Evolutionary conservation across 2,888 invertebrate species (phyloP), one percentile per base, ranked within the genome.

Genomic region (Pseudanteris insignis): DNA sequence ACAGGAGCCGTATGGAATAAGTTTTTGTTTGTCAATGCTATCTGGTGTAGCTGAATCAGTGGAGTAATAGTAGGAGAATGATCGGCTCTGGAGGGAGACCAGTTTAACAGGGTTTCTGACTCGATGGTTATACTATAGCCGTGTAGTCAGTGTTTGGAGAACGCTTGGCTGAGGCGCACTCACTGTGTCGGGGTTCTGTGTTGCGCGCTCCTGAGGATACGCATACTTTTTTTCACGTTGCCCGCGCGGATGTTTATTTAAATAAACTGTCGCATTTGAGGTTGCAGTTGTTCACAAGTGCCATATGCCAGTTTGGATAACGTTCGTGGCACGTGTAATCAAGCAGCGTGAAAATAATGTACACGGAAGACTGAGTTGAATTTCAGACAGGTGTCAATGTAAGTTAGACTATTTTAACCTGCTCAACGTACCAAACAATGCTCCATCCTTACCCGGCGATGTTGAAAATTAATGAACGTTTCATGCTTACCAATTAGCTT

Each of bases 381-480:
- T 51, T 54, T 38, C 53, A 54, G 37, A 18, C 60, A 54, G 60
- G 60, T 59, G 59, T 54, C 44, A 57, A 59, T 51, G 43, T 50
- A 29, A 59, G 59, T 51, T 41, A 29, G 11, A 18, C 11, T 9
- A 9, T 18, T 21, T 21, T n/a, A 7, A 6, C 25, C n/a, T 28
- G 15, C 34, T 30, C 4, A 30, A 18, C 6, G 3, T 18, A 18
- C 18, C 18, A 6, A 6, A 18, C 6, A 3, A 18, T 6, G 18
- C n/a, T n/a, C n/a, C n/a, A n/a, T n/a, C n/a, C n/a, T n/a, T n/a
- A n/a, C n/a, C n/a, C n/a, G n/a, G n/a, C n/a, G n/a, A n/a, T n/a
- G n/a, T n/a, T n/a, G n/a, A n/a, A n/a, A n/a, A n/a, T n/a, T n/a
- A n/a, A n/a, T n/a, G n/a, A n/a, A n/a, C n/a, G n/a, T n/a, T n/a